These are phyloP conservation scores for Acanthaster planci DNA, from an alignment of 35 echinoderm and acorn worm species.

Conservation along the genomic window DNA sequence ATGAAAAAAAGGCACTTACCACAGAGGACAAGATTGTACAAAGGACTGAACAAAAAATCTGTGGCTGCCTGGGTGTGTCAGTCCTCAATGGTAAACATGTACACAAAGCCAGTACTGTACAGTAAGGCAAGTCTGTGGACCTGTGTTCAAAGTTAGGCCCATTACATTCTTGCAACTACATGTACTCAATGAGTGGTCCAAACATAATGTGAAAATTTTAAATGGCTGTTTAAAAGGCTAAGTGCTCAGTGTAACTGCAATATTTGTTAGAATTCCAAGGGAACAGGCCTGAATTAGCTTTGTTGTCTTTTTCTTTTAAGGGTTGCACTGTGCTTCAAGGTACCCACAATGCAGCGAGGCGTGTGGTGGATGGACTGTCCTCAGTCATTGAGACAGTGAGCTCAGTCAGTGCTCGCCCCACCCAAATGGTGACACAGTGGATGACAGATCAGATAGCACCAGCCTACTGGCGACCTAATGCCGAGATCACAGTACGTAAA, in stretches of 20 bases:
- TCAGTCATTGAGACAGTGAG: slow-evolving; percentile 77
- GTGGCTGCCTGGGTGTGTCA: no score
- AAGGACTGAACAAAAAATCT: no score
- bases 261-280: background rate
- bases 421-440: slow-evolving; percentile 94
- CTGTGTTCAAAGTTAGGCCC: no score
- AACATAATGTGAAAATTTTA: no score
- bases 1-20: no score
- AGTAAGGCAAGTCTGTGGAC: no score
- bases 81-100: no score
- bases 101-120: no score
- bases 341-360: slow-evolving; percentile 93
- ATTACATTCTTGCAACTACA: no score
- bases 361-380: slow-evolving; percentile 83
- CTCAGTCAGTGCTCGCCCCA: slow-evolving; percentile 85
- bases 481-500: slow-evolving; percentile 74
- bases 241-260: background rate
- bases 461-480: slow-evolving; percentile 93
- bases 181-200: no score
- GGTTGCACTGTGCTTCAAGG: slow-evolving; percentile 86
- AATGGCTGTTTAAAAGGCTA: background rate
- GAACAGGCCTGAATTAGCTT: background rate
- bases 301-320: slow-evolving; percentile 25
- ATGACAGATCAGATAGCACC: slow-evolving; percentile 98
- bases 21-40: no score